Base-by-base conservation (phyloP, 2,113 vertebrate species). In the Orthonyx spaldingii region DNA sequence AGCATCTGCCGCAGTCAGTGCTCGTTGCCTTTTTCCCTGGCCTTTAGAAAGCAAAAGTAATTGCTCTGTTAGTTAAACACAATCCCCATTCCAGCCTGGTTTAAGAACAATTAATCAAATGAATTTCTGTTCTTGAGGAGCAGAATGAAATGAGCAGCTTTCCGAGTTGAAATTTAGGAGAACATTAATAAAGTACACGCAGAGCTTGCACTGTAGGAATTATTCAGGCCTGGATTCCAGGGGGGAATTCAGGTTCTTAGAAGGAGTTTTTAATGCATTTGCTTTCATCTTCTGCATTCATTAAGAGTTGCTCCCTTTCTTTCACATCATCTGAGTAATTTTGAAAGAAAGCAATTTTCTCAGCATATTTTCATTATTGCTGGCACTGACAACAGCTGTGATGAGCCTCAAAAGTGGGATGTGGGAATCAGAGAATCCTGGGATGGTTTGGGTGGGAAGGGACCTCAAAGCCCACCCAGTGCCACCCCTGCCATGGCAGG, bases 61-160 rank as follows among this genome's bases (percentile, higher is more conserved):
- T 78, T 57, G 56, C 49, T 69, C 60, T 87, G 37, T 85, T 92
- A 50, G 56, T 70, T 84, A 76, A 88, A 56, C 76, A 63, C 5
- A 16, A 41, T 88, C 50, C 49, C 28, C 28, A 28, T 90, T 94
- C 44, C 57, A 80, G 56, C 81, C 87, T 85, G 41, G 12, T 30
- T 93, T 56, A 78, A 47, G 59, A 84, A 84, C 60, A 76, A 88
- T 82, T 92, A 93, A 88, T 93, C 15, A 50, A 88, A 86, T 75
- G 27, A 79, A 52, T 83, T 42, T 61, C 46, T 89, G 30, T 53
- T 88, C 53, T 60, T 76, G 70, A 64, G 47, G 59, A 76, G 46
- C 12, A 69, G 89, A 86, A 69, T 75, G 61, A 86, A 82, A 91
- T 56, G 23, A 93, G 27, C 39, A 39, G 49, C 49, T 80, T 81